phyloP scores from a whole-genome alignment of 2,888 invertebrate species.

The Dasypogon diadema region DNA sequence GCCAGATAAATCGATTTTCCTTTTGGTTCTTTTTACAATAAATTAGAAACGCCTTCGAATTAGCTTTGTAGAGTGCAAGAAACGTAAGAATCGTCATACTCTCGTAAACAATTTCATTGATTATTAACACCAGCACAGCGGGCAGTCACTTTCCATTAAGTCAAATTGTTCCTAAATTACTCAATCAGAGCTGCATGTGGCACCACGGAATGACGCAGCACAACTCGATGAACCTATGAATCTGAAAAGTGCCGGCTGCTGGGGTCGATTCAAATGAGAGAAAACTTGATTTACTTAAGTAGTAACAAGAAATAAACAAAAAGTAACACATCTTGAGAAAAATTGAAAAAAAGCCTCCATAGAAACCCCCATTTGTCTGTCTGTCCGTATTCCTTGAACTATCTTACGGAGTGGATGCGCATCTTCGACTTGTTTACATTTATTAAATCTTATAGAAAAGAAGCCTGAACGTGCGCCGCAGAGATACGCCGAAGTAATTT shows the following conservation, averaged over 20 bases:
- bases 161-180: constrained; percentile 31
- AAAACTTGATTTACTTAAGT: not conserved
- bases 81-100: too few species aligned
- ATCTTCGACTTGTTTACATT: not conserved
- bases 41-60: too few species aligned
- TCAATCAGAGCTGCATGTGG: constrained; percentile 28
- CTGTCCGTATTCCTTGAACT: not conserved
- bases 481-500: not conserved
- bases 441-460: not conserved
- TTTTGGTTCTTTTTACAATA: too few species aligned
- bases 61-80: too few species aligned
- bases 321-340: not conserved
- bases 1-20: too few species aligned
- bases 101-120: not conserved
- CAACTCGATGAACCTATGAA: not conserved
- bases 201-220: too few species aligned
- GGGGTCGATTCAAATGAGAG: not conserved
- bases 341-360: not conserved
- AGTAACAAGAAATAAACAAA: not conserved
- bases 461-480: not conserved
- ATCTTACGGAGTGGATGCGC: not conserved
- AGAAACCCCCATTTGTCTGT: not conserved
- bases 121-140: not conserved
- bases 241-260: not conserved
- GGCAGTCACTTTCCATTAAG: constrained; percentile 23